These are phyloP conservation scores for Theristicus caerulescens DNA, from an alignment of 2,113 vertebrate genomes.

Conservation along the genomic window DNA sequence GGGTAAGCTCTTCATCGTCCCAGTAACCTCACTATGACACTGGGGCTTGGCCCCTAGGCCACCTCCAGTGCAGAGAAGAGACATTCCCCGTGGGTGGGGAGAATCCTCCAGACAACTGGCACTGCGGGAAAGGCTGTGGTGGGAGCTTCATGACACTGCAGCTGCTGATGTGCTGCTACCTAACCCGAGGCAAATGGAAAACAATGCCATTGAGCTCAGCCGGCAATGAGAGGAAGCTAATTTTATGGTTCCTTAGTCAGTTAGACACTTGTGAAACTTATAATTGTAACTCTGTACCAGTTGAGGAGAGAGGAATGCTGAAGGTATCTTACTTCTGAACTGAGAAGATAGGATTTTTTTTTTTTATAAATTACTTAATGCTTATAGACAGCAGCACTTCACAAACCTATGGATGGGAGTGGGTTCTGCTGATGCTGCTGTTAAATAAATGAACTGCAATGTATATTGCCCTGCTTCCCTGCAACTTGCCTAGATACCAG, in stretches of 20 bases:
- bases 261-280: neutral
- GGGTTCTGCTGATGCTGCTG: neutral
- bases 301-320: neutral
- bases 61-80: neutral
- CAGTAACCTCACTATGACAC: neutral
- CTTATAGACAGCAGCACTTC: neutral
- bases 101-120: neutral
- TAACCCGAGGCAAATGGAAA: neutral
- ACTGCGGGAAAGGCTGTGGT: neutral
- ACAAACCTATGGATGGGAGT: neutral
- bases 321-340: neutral
- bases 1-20: neutral
- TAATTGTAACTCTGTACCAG: neutral
- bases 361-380: neutral
- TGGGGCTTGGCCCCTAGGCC: neutral
- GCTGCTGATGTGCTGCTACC: neutral
- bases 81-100: fast-evolving
- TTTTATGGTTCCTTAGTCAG: neutral
- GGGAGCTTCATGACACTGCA: neutral
- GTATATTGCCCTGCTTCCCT: neutral
- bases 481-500: neutral
- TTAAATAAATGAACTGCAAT: neutral
- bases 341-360: neutral
- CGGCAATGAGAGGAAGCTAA: neutral
- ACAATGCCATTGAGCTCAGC: neutral